These are phyloP conservation scores for Corythornis cristatus DNA, from an alignment of 2,113 vertebrate genomes.

Conservation along the genomic window DNA sequence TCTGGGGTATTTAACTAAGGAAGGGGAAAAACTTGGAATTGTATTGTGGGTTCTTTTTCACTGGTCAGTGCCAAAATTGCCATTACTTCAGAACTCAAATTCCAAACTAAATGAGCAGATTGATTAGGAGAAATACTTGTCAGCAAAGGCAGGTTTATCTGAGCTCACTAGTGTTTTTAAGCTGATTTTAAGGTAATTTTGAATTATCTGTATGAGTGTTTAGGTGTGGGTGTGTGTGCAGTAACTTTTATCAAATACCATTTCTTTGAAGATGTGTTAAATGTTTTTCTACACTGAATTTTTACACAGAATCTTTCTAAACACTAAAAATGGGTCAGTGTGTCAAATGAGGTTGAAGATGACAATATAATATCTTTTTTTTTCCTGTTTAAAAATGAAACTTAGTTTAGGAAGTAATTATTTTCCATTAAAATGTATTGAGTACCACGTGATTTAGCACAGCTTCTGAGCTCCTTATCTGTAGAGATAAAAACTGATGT, in stretches of 20 bases:
- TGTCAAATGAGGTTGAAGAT: background rate
- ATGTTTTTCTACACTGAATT: background rate
- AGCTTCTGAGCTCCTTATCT: constrained; percentile 13
- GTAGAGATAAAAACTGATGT: background rate
- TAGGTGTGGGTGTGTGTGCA: background rate
- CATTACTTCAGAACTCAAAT: background rate
- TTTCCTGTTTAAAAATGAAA: background rate
- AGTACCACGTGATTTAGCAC: background rate
- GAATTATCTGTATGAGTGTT: background rate
- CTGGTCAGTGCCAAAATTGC: background rate
- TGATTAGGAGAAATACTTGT: background rate
- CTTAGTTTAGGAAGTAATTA: background rate
- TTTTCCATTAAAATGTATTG: background rate
- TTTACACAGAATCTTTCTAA: background rate
- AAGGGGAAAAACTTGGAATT: background rate
- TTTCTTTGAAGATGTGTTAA: background rate
- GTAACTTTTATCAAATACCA: background rate
- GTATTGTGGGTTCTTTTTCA: background rate
- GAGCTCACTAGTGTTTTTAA: background rate
- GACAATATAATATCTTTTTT: background rate
- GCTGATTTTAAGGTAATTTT: background rate
- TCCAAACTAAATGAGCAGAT: background rate
- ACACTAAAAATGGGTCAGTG: background rate
- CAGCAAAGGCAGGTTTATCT: background rate
- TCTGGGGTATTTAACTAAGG: background rate